Conservation (phyloP, 2,113 vertebrate genomes). For the Benitochromis conjunctus region DNA sequence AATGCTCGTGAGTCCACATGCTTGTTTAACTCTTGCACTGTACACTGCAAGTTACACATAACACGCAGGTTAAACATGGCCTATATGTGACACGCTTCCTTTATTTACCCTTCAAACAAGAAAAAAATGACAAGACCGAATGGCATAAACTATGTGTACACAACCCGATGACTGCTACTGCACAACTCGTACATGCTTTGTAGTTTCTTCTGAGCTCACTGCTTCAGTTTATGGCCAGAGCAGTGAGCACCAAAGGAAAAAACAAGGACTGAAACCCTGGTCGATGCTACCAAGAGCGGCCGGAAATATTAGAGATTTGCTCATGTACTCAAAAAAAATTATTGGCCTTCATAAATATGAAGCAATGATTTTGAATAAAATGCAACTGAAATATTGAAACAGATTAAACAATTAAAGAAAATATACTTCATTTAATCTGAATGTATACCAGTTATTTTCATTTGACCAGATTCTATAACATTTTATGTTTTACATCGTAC, state of each 20-base stretch:
- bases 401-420: background rate
- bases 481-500: background rate
- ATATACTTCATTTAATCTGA: background rate
- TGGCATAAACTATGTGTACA: background rate
- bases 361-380: background rate
- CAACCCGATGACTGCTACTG: background rate
- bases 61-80: background rate
- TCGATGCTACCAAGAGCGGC: rapidly evolving
- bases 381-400: background rate
- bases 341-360: background rate
- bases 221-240: background rate
- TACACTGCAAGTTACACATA: background rate
- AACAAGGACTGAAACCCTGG: background rate
- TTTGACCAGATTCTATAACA: background rate
- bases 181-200: background rate
- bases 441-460: background rate
- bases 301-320: background rate
- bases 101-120: background rate
- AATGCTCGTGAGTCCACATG: background rate
- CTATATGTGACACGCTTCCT: background rate
- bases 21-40: background rate
- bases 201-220: background rate
- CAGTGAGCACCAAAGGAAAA: background rate
- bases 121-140: background rate
- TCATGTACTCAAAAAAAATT: background rate